Evolutionary conservation across 2,797 vertebrate genomes (phyloP).

Genomic region (Halcyon leucocephala): DNA sequence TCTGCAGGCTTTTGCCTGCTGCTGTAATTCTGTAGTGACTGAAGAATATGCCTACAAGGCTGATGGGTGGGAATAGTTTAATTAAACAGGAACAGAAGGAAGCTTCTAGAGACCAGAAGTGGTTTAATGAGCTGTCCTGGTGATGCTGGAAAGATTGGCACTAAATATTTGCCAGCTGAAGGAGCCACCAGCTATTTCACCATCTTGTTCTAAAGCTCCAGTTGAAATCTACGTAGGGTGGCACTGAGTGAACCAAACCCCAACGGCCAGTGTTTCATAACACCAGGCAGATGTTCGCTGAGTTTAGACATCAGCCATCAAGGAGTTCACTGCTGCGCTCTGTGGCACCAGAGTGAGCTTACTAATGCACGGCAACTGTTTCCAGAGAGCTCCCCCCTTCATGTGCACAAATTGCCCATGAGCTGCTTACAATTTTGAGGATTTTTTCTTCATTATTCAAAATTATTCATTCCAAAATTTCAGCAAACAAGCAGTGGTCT

Average conservation of each 20-base stretch:
- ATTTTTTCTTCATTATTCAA: slow-evolving; percentile 61
- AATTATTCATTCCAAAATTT: slow-evolving; percentile 62
- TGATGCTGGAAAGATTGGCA: background rate
- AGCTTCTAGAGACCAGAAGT: background rate
- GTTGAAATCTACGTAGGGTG: background rate
- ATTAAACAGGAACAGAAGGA: background rate
- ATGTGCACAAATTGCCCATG: background rate
- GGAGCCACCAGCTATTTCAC: background rate
- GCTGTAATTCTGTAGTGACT: background rate
- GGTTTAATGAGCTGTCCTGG: background rate
- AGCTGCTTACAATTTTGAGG: slow-evolving; percentile 29
- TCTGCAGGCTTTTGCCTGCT: background rate
- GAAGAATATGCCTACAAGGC: background rate
- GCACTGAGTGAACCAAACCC: background rate
- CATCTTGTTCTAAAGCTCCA: background rate
- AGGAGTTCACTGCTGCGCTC: background rate
- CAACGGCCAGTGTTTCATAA: background rate
- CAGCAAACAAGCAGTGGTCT: slow-evolving; percentile 61
- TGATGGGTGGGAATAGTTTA: background rate
- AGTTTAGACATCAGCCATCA: background rate
- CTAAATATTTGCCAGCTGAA: background rate
- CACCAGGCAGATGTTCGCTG: background rate
- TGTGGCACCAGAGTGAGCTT: background rate
- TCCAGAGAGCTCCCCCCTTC: background rate
- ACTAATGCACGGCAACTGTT: background rate